Conservation (phyloP, 2,797 vertebrate species). For the Ceryle rudis region DNA sequence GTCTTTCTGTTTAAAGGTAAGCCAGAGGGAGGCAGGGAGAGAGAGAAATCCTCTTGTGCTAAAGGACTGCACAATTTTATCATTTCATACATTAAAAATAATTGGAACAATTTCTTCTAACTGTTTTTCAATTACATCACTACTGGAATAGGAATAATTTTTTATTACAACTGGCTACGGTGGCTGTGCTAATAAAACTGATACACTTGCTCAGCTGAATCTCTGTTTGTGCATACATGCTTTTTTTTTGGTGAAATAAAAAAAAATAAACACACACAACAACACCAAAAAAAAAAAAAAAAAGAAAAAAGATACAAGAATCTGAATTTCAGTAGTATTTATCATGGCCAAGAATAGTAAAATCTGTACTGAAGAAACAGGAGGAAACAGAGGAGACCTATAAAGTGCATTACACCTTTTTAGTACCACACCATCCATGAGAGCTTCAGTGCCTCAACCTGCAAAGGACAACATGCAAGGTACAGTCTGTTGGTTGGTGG, state of each 20-base stretch:
- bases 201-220: neutral
- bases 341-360: neutral
- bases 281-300: neutral
- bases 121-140: conserved; percentile 9
- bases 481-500: neutral
- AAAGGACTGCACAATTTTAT: neutral
- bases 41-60: neutral
- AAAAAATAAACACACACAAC: neutral
- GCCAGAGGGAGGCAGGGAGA: neutral
- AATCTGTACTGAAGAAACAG: neutral
- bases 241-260: neutral
- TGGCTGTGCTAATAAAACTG: neutral
- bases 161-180: neutral
- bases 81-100: conserved; percentile 34
- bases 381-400: neutral
- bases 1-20: neutral
- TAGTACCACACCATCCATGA: neutral
- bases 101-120: conserved; percentile 29
- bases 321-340: neutral
- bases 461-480: neutral
- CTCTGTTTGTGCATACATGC: rapidly evolving
- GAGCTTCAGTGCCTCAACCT: neutral
- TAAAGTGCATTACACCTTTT: neutral
- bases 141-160: conserved; percentile 13
- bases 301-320: neutral